A percentile compares a stretch with the other conserved stretches of the same genome.
phyloP scores from a whole-genome alignment of 2,888 invertebrate genomes.

The Calameuta filiformis region DNA sequence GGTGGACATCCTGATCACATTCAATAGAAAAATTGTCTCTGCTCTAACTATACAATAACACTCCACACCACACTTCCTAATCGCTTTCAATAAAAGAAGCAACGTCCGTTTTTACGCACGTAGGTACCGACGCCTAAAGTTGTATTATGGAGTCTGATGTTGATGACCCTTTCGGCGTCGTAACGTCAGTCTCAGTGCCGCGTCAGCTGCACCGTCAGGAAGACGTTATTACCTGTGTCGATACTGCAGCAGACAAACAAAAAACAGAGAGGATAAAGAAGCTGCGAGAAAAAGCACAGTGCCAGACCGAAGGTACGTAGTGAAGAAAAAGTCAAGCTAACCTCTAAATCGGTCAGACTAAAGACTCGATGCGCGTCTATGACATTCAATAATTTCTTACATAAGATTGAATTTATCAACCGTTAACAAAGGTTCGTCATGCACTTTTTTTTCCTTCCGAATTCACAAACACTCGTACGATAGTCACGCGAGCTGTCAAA shows the following conservation, averaged over 20 bases:
- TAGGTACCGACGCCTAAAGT: conserved; percentile 23
- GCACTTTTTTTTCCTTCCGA: neutral
- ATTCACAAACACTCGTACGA: neutral
- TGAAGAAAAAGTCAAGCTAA: neutral
- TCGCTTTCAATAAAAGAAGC: neutral
- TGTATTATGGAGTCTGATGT: conserved; percentile 42
- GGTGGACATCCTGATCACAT: conserved; percentile 43
- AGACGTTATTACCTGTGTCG: neutral
- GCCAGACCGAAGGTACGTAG: neutral
- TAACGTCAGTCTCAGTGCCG: conserved; percentile 11
- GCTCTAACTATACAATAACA: neutral
- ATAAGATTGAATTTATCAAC: neutral
- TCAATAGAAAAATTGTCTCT: conserved; percentile 45
- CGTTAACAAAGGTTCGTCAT: neutral
- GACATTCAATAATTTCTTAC: neutral
- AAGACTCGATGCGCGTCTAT: neutral
- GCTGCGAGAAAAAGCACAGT: neutral
- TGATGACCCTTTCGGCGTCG: conserved; percentile 36
- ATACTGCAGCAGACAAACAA: neutral
- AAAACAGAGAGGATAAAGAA: neutral
- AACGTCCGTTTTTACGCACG: neutral
- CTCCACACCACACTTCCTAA: neutral
- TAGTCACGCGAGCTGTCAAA: neutral
- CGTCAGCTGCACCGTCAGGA: conserved; percentile 14
- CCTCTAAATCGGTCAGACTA: neutral